Base-by-base conservation (phyloP, 1,140 invertebrate genomes). In the Lamellibrachia luymesi region DNA sequence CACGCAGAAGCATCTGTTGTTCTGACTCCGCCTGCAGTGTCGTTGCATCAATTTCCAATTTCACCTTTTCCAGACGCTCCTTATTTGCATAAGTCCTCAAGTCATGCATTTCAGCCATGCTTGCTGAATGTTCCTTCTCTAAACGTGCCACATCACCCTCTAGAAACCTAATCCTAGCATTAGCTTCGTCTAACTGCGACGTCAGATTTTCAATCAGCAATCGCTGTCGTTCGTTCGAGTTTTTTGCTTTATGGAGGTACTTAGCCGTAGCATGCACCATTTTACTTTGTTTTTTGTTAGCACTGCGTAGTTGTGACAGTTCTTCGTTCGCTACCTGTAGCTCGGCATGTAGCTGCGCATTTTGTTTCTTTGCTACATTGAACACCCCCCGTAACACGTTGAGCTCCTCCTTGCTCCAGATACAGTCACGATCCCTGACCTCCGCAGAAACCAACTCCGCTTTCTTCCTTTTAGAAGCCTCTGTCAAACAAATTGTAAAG, bases 361-460 rank as follows among this genome's bases (percentile, higher is more conserved):
- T 91, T 51, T 91, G 49, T 91, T 91, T 51, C 50, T 91, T 91
- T 10, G 90, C 50, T 49, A n/a, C 90, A 13, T 51, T 49, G 50
- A 91, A 7, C 13, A 91, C 90, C 10, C 13, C 38, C 7, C 90
- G 90, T 27, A 91, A n/a, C 90, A 91, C 90, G 13, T 13, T 8
- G 50, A 91, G 38, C 22, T 91, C 90, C 27, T 91, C 90, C 27
- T 13, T 13, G n/a, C 50, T 91, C 90, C 90, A 91, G 90, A 91
- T 91, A n/a, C 90, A 91, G 22, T 91, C 90, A 4, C 27, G 90
- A 80, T 22, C 64, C 25, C 25, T 80, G 64, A 80, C 64, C 64
- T 80, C 64, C 4, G 64, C 64, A 80, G 64, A 80, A 80, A 17
- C 13, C 64, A 80, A 80, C 17, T 80, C 64, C 13, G 13, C 64